Percentiles rank a stretch among this genome's conserved stretches.
phyloP scores from a whole-genome alignment of 2,888 invertebrate genomes.

The Chrysomela aeneicollis region DNA sequence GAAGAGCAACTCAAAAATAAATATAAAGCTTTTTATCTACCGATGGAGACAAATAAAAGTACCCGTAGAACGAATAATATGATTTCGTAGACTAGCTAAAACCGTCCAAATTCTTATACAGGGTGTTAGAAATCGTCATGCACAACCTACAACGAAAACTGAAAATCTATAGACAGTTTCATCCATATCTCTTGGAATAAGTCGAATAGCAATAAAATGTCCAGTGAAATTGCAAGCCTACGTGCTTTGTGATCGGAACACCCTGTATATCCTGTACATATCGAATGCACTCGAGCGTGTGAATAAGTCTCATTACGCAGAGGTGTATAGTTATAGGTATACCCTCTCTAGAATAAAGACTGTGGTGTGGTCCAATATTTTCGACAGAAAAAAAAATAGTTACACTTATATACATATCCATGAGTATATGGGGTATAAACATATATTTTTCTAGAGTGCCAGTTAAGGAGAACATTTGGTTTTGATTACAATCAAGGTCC shows the following conservation, averaged over 20 bases:
- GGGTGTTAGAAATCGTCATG: conserved; percentile 18
- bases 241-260: not conserved
- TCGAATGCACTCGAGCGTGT: conserved; percentile 38
- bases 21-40: no score
- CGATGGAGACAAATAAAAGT: no score
- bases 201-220: no score
- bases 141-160: not conserved
- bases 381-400: conserved; percentile 43
- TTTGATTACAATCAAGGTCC: conserved; percentile 48
- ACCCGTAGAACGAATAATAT: no score
- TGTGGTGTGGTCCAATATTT: conserved; percentile 60
- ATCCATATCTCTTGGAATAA: no score
- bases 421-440: conserved; percentile 49
- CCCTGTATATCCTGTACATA: conserved; percentile 44
- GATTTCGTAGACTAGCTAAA: conserved; percentile 50
- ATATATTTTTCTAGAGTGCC: conserved; percentile 59
- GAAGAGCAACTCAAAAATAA: no score
- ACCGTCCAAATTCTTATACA: conserved; percentile 49
- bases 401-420: conserved; percentile 56
- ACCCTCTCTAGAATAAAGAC: conserved; percentile 54
- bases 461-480: conserved; percentile 43
- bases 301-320: conserved; percentile 34
- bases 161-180: not conserved
- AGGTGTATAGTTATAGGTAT: conserved; percentile 39
- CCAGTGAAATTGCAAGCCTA: no score